Base-by-base conservation (phyloP, 2,797 vertebrate species). In the Anguilla pacifica region DNA sequence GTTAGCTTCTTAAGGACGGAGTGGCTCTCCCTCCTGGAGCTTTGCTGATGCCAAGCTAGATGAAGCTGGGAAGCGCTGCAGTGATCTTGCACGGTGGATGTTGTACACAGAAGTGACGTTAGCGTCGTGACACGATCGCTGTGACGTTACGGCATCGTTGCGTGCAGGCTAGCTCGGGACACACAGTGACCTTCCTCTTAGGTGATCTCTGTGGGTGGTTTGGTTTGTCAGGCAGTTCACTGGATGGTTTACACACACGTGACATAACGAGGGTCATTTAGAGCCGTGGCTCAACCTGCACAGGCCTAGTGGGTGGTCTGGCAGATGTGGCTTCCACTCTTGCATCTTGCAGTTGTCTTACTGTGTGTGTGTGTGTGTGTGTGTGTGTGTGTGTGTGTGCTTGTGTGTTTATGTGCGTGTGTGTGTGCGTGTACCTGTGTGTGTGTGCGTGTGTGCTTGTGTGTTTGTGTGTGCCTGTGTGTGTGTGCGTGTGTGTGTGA, bases 171-270 rank as follows among this genome's bases (percentile, higher is more conserved):
- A 0, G n/a, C 28, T 2, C 31, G 31, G n/a, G 70, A 15, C 15
- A 77, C 72, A 39, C 72, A 39, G 31, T 77, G 35, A 39, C 72
- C 72, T 77, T 77, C 72, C 28, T 39, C 11, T 77, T 15, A 77
- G 72, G 72, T 39, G 64, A 70, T 70, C 64, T n/a, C 64, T 70
- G 64, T 70, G 64, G 64, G 64, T 70, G 64, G 64, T 70, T 70
- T 70, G 64, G 64, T 70, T 70, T 10, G 64, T 70, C 64, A 70
- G 64, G n/a, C 64, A 28, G 10, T 70, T 28, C 64, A 2, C 15
- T 28, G 6, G 6, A n/a, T 28, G 64, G 64, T 70, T 70, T 70
- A 70, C 64, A 10, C 64, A 10, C 64, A 9, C 64, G 15, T 70
- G 64, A 70, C 28, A n/a, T 70, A 70, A 70, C 5, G 64, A 39